Conservation (phyloP, 2,797 vertebrate species). For the Cephalopachus bancanus region DNA sequence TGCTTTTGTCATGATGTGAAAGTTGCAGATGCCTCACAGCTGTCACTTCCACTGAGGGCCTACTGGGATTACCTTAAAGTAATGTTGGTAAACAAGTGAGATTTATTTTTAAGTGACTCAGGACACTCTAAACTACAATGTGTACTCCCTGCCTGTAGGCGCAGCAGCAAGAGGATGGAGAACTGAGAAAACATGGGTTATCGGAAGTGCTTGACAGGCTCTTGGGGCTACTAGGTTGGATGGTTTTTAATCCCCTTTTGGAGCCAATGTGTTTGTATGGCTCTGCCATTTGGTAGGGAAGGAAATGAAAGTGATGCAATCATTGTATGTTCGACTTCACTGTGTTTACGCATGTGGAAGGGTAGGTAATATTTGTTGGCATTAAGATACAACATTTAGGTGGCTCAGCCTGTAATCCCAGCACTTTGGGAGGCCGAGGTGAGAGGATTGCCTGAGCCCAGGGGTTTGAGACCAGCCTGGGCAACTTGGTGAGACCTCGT, state of each 20-base stretch:
- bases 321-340: background rate
- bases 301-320: background rate
- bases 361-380: slow-evolving; percentile 12
- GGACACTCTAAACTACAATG: background rate
- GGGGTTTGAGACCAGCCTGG: too few species aligned
- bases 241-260: slow-evolving; percentile 52
- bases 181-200: background rate
- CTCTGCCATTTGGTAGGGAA: background rate
- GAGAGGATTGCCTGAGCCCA: too few species aligned
- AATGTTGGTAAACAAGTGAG: background rate
- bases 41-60: background rate
- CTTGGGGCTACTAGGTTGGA: slow-evolving; percentile 19
- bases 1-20: background rate
- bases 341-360: background rate
- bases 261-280: background rate
- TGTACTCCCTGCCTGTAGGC: background rate
- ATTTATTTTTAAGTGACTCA: background rate
- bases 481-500: too few species aligned
- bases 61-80: background rate
- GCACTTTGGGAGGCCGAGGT: too few species aligned
- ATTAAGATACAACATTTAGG: background rate
- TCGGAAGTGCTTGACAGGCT: background rate
- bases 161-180: background rate
- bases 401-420: too few species aligned
- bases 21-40: background rate